These are phyloP conservation scores for Trachymyrmex cornetzi DNA, from an alignment of 1,140 invertebrate genomes.

Conservation along the genomic window DNA sequence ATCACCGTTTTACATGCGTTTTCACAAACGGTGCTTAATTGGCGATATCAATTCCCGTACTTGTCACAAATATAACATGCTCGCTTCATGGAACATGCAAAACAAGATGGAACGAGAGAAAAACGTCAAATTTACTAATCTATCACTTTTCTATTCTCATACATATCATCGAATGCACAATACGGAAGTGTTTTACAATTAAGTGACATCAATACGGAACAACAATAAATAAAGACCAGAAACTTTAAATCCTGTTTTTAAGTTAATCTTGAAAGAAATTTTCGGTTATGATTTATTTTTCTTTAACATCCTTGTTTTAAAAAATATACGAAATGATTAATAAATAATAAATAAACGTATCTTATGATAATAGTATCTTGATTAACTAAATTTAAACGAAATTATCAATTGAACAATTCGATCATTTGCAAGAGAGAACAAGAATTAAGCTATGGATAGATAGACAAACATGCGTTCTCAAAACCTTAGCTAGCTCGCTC, in stretches of 20 bases:
- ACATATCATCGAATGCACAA: not conserved
- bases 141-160: not conserved
- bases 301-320: not conserved
- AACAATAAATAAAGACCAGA: not conserved
- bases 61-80: not conserved
- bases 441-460: conserved; percentile 5
- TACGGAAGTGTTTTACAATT: not conserved
- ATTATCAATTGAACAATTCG: conserved; percentile 39
- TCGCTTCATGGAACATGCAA: not conserved
- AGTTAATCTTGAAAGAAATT: conserved; percentile 3
- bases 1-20: conserved; percentile 28
- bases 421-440: conserved; percentile 22
- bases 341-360: not conserved
- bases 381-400: not conserved
- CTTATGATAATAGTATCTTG: not conserved
- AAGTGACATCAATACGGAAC: not conserved
- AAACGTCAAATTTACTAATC: not conserved
- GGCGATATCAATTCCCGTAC: conserved; percentile 56
- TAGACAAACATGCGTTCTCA: conserved; percentile 2
- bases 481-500: conserved; percentile 21
- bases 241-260: not conserved
- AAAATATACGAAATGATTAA: conserved; percentile 1
- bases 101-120: not conserved
- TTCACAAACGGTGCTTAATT: conserved; percentile 63
- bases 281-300: not conserved